Percentiles rank a stretch among this genome's conserved stretches.
phyloP scores from a whole-genome alignment of 2,113 vertebrate genomes.

The Desmodus rotundus region DNA sequence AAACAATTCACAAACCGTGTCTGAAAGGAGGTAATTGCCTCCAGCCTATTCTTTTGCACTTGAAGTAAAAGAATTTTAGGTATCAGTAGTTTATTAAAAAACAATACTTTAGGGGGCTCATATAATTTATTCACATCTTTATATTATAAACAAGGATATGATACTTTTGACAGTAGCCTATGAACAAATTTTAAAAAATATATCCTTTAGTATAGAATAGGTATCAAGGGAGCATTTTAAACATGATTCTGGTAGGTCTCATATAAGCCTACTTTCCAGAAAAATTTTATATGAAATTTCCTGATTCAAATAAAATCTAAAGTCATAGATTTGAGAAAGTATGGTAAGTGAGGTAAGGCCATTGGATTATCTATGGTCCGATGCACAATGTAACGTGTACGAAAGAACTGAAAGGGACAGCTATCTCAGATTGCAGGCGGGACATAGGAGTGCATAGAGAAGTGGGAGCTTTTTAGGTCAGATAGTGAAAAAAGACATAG shows the following conservation, averaged over 20 bases:
- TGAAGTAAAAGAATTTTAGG: not conserved
- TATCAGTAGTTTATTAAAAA: slow-evolving; percentile 30
- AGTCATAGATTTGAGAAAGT: not conserved
- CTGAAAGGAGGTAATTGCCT: not conserved
- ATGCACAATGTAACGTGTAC: not conserved
- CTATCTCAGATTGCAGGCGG: not conserved
- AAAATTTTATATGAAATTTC: slow-evolving; percentile 41
- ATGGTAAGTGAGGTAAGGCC: not conserved
- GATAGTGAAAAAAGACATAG: not conserved
- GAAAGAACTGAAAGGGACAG: slow-evolving; percentile 4
- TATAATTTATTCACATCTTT: slow-evolving; percentile 11
- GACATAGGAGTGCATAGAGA: not conserved
- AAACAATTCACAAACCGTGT: slow-evolving; percentile 31
- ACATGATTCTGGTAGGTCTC: slow-evolving; percentile 6
- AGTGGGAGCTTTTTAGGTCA: slow-evolving; percentile 33
- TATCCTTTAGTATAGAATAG: slow-evolving; percentile 12
- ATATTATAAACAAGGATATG: not conserved
- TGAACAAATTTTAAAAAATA: slow-evolving; percentile 13
- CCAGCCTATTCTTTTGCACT: not conserved
- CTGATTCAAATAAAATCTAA: slow-evolving; percentile 34
- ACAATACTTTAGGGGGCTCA: not conserved
- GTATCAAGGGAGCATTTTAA: slow-evolving; percentile 35
- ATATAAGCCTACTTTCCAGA: slow-evolving; percentile 9
- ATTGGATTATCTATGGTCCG: not conserved
- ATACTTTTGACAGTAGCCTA: slow-evolving; percentile 31